Conservation (phyloP, 1,140 invertebrate species). For the Protaetia brevitarsis region DNA sequence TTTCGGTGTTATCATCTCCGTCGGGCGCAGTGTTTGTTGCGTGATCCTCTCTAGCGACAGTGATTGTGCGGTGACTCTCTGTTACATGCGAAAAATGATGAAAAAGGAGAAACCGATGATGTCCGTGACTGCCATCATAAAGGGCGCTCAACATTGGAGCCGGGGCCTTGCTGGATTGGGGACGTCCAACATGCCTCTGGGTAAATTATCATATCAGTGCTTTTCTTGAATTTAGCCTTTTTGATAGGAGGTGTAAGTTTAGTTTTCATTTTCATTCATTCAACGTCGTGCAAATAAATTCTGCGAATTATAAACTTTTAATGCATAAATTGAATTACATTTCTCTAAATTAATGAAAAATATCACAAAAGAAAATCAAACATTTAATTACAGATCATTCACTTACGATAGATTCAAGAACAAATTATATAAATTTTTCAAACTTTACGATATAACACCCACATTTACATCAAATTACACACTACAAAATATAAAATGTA, state of each 20-base stretch:
- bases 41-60: background rate
- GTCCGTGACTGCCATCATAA: conserved; percentile 76
- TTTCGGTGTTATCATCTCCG: background rate
- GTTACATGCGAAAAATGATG: conserved; percentile 55
- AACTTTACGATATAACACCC: no score
- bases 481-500: no score
- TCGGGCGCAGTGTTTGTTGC: background rate
- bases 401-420: no score
- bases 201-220: conserved; percentile 33
- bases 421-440: no score
- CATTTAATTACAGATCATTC: no score
- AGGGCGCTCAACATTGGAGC: conserved; percentile 61
- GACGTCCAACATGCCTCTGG: conserved; percentile 41
- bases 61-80: background rate
- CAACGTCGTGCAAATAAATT: no score
- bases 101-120: conserved; percentile 82
- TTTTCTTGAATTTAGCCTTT: background rate
- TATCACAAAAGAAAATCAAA: no score
- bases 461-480: no score
- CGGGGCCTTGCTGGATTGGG: conserved; percentile 49
- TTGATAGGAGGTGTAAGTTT: background rate
- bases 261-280: conserved; percentile 1
- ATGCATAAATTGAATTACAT: no score
- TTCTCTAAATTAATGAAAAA: no score
- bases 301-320: no score